Evolutionary conservation across 2,113 vertebrate genomes (phyloP).

Genomic region (Pithys albifrons): DNA sequence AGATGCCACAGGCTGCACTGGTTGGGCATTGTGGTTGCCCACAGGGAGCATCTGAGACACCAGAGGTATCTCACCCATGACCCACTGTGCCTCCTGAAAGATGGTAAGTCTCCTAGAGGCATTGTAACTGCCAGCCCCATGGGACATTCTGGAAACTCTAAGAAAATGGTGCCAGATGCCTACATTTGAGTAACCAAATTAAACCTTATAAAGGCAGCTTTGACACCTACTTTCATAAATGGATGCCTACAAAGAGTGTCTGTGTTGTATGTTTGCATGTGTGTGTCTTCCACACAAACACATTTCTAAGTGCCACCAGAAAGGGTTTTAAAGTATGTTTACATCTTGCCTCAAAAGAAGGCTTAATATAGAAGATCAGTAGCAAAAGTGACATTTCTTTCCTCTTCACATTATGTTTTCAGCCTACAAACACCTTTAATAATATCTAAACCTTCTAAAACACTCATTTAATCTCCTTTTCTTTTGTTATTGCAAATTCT

Average conservation of each 20-base stretch:
- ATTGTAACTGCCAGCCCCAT: fast-evolving
- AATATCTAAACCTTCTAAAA: not conserved
- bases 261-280: not conserved
- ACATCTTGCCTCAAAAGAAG: not conserved
- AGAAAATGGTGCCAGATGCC: not conserved
- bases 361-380: not conserved
- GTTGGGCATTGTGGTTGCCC: fast-evolving
- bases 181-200: not conserved
- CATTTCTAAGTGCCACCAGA: not conserved
- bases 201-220: not conserved
- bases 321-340: not conserved
- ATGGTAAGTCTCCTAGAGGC: fast-evolving
- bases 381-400: not conserved
- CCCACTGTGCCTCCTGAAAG: not conserved
- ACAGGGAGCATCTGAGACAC: not conserved
- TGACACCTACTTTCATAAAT: not conserved
- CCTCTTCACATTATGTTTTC: not conserved
- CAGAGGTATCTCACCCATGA: fast-evolving
- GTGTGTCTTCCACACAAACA: not conserved
- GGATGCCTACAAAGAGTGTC: not conserved
- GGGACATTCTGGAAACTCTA: not conserved
- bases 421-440: not conserved
- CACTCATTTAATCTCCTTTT: not conserved
- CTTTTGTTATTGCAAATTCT: not conserved
- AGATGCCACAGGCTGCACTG: no score